Conservation (phyloP, 2,113 vertebrate genomes). For the Phyllostomus hastatus region DNA sequence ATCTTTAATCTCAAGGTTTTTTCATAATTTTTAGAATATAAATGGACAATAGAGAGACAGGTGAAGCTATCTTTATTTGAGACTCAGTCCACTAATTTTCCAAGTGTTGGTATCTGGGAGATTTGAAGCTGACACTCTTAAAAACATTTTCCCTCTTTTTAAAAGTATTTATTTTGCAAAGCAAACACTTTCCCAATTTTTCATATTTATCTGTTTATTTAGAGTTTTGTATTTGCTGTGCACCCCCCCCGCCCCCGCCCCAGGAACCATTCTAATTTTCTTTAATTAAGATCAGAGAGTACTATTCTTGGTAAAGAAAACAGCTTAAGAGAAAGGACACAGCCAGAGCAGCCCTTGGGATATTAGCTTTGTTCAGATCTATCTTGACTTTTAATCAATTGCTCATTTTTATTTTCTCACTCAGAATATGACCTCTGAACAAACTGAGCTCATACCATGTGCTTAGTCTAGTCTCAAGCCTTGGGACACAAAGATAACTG, state of each 20-base stretch:
- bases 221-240: background rate
- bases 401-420: background rate
- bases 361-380: background rate
- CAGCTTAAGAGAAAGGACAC: background rate
- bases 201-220: slow-evolving; percentile 10
- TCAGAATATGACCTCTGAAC: background rate
- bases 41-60: background rate
- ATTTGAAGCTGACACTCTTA: background rate
- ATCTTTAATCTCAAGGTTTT: background rate
- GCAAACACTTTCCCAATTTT: background rate
- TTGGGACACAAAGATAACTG: background rate
- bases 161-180: slow-evolving; percentile 38
- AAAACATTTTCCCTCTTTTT: background rate
- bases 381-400: background rate
- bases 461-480: background rate
- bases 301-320: background rate
- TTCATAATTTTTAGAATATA: background rate
- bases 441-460: background rate
- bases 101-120: background rate
- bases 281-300: slow-evolving; percentile 17
- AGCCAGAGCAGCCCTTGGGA: background rate
- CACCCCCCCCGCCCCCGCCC: background rate
- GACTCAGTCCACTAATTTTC: background rate
- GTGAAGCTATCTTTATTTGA: background rate
- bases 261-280: background rate